These are phyloP conservation scores for Condylura cristata DNA, from an alignment of 2,113 vertebrate genomes.

Conservation along the genomic window DNA sequence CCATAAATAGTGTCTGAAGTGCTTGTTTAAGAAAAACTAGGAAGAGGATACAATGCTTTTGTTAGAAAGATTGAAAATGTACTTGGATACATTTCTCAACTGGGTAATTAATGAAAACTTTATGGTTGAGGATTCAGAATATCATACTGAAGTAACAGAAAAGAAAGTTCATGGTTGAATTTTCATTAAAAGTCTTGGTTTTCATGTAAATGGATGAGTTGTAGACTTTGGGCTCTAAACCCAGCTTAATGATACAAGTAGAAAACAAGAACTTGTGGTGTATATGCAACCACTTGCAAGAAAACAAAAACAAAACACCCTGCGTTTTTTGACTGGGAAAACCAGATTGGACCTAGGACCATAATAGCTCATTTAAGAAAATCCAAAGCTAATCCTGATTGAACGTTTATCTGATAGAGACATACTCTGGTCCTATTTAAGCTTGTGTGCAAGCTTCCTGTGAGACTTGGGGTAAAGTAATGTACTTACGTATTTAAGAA, in stretches of 20 bases:
- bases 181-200: conserved; percentile 1
- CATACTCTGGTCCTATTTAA: neutral
- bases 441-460: neutral
- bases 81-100: neutral
- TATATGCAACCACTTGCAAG: neutral
- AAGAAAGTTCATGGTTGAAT: neutral
- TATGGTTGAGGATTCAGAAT: neutral
- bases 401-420: neutral
- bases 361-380: neutral
- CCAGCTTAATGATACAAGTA: neutral
- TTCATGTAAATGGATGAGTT: neutral
- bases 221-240: neutral
- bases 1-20: neutral
- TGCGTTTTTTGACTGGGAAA: neutral
- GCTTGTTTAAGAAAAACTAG: neutral
- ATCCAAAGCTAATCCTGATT: neutral
- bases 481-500: conserved; percentile 19
- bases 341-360: neutral
- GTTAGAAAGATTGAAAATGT: neutral
- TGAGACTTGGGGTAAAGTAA: neutral
- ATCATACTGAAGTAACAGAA: neutral
- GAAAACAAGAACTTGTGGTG: conserved; percentile 26
- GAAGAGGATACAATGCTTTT: neutral
- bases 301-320: neutral
- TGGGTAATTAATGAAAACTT: neutral